phyloP scores from a whole-genome alignment of 2,113 vertebrate species.

The Oreamnos americanus region DNA sequence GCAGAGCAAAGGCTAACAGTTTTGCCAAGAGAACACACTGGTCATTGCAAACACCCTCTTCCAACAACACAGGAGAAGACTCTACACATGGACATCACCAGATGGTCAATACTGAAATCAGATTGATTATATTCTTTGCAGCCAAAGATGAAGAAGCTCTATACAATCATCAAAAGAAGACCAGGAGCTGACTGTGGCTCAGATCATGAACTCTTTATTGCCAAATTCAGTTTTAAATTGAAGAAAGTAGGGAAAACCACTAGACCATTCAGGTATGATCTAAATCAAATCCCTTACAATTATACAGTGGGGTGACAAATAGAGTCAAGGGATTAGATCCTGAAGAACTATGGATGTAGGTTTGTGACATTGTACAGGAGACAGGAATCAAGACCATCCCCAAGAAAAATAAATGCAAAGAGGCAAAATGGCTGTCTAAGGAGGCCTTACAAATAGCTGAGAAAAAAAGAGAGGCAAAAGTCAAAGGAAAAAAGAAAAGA shows the following conservation, averaged over 20 bases:
- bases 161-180: not conserved
- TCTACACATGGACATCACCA: not conserved
- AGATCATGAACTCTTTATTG: not conserved
- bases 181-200: not conserved
- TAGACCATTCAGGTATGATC: not conserved
- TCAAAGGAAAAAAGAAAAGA: not conserved
- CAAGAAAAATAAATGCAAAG: not conserved
- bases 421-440: not conserved
- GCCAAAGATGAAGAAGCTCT: not conserved
- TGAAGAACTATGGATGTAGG: not conserved
- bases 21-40: not conserved
- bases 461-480: not conserved
- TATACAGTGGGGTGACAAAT: not conserved
- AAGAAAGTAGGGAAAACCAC: not conserved
- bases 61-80: not conserved
- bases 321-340: not conserved
- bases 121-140: not conserved
- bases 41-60: not conserved
- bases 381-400: not conserved
- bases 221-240: not conserved
- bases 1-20: not conserved
- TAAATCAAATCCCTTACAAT: not conserved
- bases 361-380: not conserved
- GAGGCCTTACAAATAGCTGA: not conserved
- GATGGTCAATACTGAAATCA: not conserved